Evolutionary conservation across 2,797 vertebrate genomes (phyloP).

Genomic region (Poeciliopsis turneri): DNA sequence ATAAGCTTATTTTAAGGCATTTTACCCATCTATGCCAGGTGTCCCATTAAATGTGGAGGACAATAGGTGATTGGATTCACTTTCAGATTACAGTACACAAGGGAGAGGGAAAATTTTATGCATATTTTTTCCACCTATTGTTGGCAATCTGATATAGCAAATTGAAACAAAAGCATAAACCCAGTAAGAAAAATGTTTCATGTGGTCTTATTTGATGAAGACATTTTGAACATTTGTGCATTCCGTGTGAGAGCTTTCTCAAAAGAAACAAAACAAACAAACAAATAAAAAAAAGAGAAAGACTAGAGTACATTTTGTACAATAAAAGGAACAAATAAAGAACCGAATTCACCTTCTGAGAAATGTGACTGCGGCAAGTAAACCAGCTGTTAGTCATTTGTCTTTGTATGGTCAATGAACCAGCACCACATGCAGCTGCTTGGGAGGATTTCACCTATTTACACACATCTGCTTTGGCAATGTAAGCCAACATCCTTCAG

Average conservation of each 20-base stretch:
- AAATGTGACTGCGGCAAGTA: slow-evolving; percentile 74
- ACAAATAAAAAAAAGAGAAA: not conserved
- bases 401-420: slow-evolving; percentile 83
- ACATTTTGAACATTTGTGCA: not conserved
- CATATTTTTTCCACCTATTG: not conserved
- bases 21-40: not conserved
- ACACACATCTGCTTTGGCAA: slow-evolving; percentile 78
- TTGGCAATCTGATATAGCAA: not conserved
- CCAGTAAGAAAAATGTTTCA: not conserved
- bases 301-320: slow-evolving; percentile 45
- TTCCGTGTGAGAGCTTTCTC: not conserved
- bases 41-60: not conserved
- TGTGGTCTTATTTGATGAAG: not conserved
- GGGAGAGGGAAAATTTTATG: not conserved
- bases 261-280: slow-evolving; percentile 10
- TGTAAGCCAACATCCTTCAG: slow-evolving; percentile 30
- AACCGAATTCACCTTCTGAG: slow-evolving; percentile 63
- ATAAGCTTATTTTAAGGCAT: not conserved
- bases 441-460: slow-evolving; percentile 74
- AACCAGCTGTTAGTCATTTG: slow-evolving; percentile 89
- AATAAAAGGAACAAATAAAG: slow-evolving; percentile 13
- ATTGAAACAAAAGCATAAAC: not conserved
- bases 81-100: not conserved
- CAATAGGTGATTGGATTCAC: not conserved
- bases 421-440: slow-evolving; percentile 83